phyloP scores from a whole-genome alignment of 2,888 invertebrate species.

The Auanema freiburgensis region DNA sequence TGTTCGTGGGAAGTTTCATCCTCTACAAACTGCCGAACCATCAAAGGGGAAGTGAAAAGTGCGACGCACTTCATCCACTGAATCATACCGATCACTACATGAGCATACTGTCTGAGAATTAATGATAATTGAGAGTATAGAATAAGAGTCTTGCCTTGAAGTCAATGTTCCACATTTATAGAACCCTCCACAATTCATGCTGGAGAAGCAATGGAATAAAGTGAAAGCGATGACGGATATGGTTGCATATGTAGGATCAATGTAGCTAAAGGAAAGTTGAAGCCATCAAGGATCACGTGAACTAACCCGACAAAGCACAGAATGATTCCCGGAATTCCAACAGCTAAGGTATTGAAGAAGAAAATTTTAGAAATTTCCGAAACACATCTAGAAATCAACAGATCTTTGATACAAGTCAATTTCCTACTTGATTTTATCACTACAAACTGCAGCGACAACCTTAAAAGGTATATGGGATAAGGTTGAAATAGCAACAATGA shows the following conservation, averaged over 20 bases:
- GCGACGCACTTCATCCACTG: constrained; percentile 59
- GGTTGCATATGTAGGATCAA: neutral
- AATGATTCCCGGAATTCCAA: constrained; percentile 12
- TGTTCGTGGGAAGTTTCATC: constrained; percentile 36
- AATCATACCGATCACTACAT: constrained; percentile 52
- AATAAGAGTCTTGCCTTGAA: constrained; percentile 33
- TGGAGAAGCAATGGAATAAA: constrained; percentile 47
- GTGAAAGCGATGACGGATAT: constrained; percentile 37
- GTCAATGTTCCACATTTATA: constrained; percentile 58
- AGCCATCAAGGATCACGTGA: neutral
- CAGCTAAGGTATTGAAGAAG: constrained; percentile 12
- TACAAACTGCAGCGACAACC: constrained; percentile 10
- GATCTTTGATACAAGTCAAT: neutral
- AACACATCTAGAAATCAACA: constrained; percentile 26
- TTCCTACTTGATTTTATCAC: constrained; percentile 27
- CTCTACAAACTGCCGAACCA: constrained; percentile 45
- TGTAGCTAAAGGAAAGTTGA: no score
- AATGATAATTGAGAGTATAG: neutral
- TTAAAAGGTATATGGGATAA: constrained; percentile 24
- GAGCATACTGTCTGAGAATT: constrained; percentile 45
- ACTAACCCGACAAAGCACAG: constrained; percentile 9
- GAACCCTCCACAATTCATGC: constrained; percentile 58
- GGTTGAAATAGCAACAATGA: constrained; percentile 24
- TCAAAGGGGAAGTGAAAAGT: constrained; percentile 51
- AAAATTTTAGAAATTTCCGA: constrained; percentile 23